These are phyloP conservation scores for Caenorhabditis becei DNA, from an alignment of 2,888 invertebrate genomes.

Conservation along the genomic window DNA sequence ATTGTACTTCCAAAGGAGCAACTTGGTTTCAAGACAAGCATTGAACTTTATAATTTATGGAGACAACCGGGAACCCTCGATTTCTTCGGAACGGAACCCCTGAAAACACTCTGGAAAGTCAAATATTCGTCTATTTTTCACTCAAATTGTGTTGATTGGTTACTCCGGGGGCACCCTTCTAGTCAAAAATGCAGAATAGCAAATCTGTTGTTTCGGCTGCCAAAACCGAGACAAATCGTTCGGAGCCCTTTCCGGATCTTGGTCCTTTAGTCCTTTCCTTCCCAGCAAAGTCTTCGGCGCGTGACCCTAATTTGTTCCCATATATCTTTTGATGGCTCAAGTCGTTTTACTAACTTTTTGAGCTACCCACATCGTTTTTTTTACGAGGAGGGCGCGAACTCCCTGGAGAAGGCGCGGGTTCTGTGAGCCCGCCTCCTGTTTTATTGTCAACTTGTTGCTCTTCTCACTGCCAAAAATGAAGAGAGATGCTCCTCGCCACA, in stretches of 20 bases:
- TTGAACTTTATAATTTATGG: background rate
- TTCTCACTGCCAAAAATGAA: constrained; percentile 50
- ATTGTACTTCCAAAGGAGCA: no score
- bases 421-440: constrained; percentile 28
- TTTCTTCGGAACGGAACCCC: background rate
- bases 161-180: background rate
- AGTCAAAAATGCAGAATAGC: constrained; percentile 41
- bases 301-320: constrained; percentile 50
- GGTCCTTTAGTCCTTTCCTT: constrained; percentile 25
- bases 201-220: constrained; percentile 40
- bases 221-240: constrained; percentile 38
- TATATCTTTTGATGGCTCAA: constrained; percentile 36
- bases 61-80: background rate
- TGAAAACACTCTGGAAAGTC: constrained; percentile 8
- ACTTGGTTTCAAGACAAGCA: no score
- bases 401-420: constrained; percentile 47
- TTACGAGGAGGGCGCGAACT: constrained; percentile 38
- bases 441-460: constrained; percentile 60
- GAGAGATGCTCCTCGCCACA: constrained; percentile 45
- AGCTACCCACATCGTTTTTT: constrained; percentile 40
- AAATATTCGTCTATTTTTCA: constrained; percentile 5
- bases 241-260: constrained; percentile 10
- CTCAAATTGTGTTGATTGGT: constrained; percentile 22
- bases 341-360: constrained; percentile 28
- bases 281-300: background rate